Base-by-base conservation (phyloP, 2,113 vertebrate genomes). In the Equus przewalskii region DNA sequence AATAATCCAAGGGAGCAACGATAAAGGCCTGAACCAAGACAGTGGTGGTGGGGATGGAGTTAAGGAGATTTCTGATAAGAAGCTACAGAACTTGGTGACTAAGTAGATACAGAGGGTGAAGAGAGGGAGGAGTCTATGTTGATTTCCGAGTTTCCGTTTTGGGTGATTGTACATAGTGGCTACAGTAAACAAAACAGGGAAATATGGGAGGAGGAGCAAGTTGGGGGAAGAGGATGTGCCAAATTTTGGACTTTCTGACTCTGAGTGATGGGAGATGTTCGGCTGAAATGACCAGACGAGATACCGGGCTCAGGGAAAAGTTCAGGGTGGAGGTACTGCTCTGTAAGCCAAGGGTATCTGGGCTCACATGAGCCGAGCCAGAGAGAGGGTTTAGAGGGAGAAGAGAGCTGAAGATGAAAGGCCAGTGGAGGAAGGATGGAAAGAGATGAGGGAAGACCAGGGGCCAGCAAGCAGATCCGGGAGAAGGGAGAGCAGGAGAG, bases 31-130 rank as follows among this genome's bases (percentile, higher is more conserved):
- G 67, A 80, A 18, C 62, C 65, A 58, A 73, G 78, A 86, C 9
- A 7, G 18, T 15, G 1, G 21, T 41, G 41, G 73, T 14, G 18
- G 85, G 44, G 13, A 15, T n/a, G 14, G 33, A n/a, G 46, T 21
- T 70, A 67, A n/a, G 28, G 86, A 75, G 51, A 60, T 58, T 79
- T 80, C 83, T 51, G 22, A 19, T 36, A 13, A 88, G 89, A 82
- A 92, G 76, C 26, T 15, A 5, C 3, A 60, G 3, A 5, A 19
- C 22, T 41, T 30, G 58, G 30, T 36, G 58, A 79, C 14, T 13
- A 28, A 16, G 28, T 18, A 33, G 33, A 44, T 24, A 15, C 0
- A 1, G 51, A 89, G 18, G 49, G 46, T 3, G 22, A 67, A 54
- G 41, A 65, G 70, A 67, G 6, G 70, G 46, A 81, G 73, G 51